Conservation (phyloP, 2,888 invertebrate species). For the Hydriomena furcata region DNA sequence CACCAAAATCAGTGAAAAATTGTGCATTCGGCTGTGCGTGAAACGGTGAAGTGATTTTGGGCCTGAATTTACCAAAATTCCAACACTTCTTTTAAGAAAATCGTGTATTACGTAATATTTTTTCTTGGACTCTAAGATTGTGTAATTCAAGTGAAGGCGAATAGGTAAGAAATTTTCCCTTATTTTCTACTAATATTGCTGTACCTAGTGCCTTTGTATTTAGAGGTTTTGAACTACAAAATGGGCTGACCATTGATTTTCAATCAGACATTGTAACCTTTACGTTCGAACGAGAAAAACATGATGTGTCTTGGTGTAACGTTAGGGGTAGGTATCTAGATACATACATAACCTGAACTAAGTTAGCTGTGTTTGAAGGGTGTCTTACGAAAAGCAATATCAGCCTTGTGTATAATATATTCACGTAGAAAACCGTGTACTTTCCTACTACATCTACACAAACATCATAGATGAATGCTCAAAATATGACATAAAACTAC, state of each 20-base stretch:
- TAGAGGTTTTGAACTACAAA: no score
- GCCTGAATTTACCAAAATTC: conserved; percentile 29
- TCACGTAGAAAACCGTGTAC: no score
- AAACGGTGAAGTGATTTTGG: conserved; percentile 40
- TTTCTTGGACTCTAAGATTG: conserved; percentile 44
- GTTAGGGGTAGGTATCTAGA: neutral
- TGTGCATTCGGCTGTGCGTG: conserved; percentile 25
- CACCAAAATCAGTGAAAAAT: conserved; percentile 4
- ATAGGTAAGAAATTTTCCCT: conserved; percentile 26
- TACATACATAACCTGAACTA: no score
- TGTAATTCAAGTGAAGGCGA: conserved; percentile 38
- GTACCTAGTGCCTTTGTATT: no score
- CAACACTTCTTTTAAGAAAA: conserved; percentile 29
- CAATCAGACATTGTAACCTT: neutral
- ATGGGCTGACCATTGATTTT: neutral
- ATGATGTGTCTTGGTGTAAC: neutral
- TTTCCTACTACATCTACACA: no score
- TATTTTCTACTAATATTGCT: no score
- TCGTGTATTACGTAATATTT: conserved; percentile 53
- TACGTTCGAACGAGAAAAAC: neutral
- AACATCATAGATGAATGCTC: no score
- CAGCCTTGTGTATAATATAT: neutral
- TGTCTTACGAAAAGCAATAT: conserved; percentile 10
- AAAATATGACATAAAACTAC: no score
- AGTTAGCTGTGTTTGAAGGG: neutral